Base-by-base conservation (phyloP, 2,888 invertebrate genomes). In the Drosophila mulleri region DNA sequence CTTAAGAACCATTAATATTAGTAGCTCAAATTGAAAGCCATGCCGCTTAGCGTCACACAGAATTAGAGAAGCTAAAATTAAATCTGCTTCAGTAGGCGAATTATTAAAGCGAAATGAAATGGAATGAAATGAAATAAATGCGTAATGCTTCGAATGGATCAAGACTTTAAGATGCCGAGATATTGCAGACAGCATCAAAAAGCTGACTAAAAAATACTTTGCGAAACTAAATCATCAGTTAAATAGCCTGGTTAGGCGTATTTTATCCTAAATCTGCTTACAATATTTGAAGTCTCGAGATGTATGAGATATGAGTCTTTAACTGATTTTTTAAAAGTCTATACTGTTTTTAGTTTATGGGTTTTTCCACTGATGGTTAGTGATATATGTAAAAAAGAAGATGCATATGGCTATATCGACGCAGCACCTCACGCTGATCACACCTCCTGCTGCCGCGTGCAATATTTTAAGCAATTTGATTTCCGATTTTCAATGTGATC, bases 11-110 rank as follows among this genome's bases (percentile, higher is more conserved):
- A 45, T 53, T 39, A 16, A 23, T 32, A 44, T n/a, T 29, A 44
- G 67, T 45, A 41, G n/a, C 54, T 41, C 26, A 39, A 23, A 54
- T 41, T 39, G 44, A 45, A 47, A 20, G 44, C 50, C n/a, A 64
- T 65, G 45, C 66, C 1, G 48, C 47, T 37, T 16, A 53, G 52
- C 52, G 37, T 53, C 52, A 53, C 50, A 8, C 14, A 8, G 18
- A 18, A 20, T 35, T 50, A 29, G 32, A 2, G 18, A 29, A 18
- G 14, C 50, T 50, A 14, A 35, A 32, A 12, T 32, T 18, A 50
- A 32, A 35, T 14, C 50, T 35, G 18, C 12, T 50, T 32, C 14
- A 32, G 50, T 32, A 7, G 14, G 18, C 11, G 50, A 32, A 32
- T 32, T 32, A 50, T 32, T 32, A 18, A 18, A 50, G 50, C 7